Conservation (phyloP, 2,113 vertebrate species). For the rat (Rattus norvegicus) region GRCr8 NC_086028.1:3440001-3440500, state of each 20-base stretch:
- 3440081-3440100: neutral
- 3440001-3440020: neutral
- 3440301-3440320: neutral
- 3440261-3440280: neutral
- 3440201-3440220: neutral
- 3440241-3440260: neutral
- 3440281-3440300: neutral
- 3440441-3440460: neutral
- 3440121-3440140: too few species aligned
- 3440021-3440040: neutral
- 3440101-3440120: slow-evolving; percentile 9
- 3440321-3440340: neutral
- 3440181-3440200: neutral
- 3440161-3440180: neutral
- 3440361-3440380: neutral
- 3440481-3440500: neutral
- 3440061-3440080: neutral
- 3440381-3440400: neutral
- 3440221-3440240: neutral
- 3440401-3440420: neutral
- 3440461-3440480: neutral
- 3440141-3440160: neutral
- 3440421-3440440: neutral
- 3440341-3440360: neutral
- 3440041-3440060: neutral